Evolutionary conservation across 2,888 invertebrate species (phyloP), one percentile per base, ranked within the genome.

Genomic region (Lasioglossum morio): DNA sequence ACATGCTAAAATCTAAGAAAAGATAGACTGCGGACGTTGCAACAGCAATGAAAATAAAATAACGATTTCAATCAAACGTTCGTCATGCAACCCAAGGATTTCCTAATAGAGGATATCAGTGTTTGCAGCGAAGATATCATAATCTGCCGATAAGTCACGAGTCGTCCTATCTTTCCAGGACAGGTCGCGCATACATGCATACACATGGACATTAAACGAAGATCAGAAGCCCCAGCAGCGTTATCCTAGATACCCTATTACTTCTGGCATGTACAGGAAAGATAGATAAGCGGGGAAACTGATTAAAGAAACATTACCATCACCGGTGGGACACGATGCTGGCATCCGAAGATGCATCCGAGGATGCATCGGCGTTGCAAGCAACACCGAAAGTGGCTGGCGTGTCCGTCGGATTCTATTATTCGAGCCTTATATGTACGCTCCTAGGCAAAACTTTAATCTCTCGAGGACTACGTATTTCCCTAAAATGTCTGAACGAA

Each of bases 271-370:
- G 30, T 30, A 63, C 63, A 30, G 63, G 16, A 7, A 16, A 27
- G 30, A 63, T 63, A 63, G 63, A 30, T 63, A 63, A 63, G 30
- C 63, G 63, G 63, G 30, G 30, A 27, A 53, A 57, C 57, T 34
- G 34, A 73, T 73, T 73, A 30, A 48, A 30, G 34, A 74, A 34
- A 48, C 53, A 30, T 34, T 48, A n/a, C n/a, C 34, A 72, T 72
- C 43, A 14, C n/a, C 8, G 60, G 12, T 60, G 60, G 27, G 60
- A 60, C 27, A 30, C 60, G 60, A 27, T 57, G 57, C 12, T 57
- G 57, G n/a, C 57, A 57, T 57, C n/a, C 57, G 57, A 57, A n/a
- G 57, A 57, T 57, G 57, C 57, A 57, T n/a, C 66, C 10, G 66
- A 66, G 30, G 34, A 34, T 34, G 30, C 63, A 63, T 63, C 30